These are phyloP conservation scores for Cephus spinipes DNA, from an alignment of 2,888 invertebrate genomes.

Conservation along the genomic window DNA sequence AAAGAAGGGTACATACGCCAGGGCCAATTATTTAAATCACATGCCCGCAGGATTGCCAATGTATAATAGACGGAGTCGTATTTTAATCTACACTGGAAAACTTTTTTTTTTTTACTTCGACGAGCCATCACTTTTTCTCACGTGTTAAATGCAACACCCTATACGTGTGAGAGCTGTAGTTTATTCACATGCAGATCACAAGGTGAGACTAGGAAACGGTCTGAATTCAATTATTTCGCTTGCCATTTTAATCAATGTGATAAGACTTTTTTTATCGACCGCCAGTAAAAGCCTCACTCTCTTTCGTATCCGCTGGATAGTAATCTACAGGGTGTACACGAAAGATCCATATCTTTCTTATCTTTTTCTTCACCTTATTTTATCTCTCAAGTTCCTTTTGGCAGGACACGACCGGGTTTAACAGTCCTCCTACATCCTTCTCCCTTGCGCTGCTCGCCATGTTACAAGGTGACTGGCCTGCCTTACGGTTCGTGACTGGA, in stretches of 20 bases:
- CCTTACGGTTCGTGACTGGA: background rate
- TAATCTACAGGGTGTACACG: background rate
- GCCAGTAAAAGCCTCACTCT: background rate
- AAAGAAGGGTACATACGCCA: slow-evolving; percentile 19
- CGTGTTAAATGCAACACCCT: background rate
- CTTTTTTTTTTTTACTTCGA: background rate
- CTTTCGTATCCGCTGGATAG: background rate
- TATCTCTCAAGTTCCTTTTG: background rate
- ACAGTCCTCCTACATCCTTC: background rate
- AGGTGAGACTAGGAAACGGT: background rate
- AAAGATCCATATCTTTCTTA: background rate
- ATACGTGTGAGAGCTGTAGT: background rate
- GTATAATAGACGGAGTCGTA: background rate
- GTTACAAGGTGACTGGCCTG: background rate
- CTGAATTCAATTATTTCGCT: background rate
- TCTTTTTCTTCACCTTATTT: background rate
- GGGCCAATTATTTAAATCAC: slow-evolving; percentile 36
- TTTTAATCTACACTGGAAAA: background rate
- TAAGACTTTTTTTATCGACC: background rate
- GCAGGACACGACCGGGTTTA: background rate
- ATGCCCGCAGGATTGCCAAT: slow-evolving; percentile 13
- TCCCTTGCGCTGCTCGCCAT: background rate
- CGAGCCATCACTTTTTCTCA: background rate
- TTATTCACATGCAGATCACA: background rate
- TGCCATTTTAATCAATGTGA: background rate